These are phyloP conservation scores for Gallinago nigripennis DNA, from an alignment of 2,797 vertebrate genomes.

Conservation along the genomic window DNA sequence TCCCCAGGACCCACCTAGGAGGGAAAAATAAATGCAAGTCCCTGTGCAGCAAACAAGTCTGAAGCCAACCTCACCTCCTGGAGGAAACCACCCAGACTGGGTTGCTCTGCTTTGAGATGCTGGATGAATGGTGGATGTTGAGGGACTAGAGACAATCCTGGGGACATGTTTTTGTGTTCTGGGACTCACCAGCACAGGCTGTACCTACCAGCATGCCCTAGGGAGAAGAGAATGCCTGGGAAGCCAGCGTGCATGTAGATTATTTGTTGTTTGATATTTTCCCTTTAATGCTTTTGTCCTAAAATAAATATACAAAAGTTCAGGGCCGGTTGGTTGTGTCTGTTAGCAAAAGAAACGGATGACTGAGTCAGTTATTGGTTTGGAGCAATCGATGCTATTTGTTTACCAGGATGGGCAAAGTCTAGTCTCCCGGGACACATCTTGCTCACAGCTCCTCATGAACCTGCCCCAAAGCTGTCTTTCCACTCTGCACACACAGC, in stretches of 20 bases:
- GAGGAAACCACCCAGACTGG: not conserved
- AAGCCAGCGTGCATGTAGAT: not conserved
- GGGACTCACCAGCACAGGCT: not conserved
- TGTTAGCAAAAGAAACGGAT: not conserved
- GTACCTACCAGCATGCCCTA: not conserved
- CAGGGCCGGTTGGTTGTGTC: conserved; percentile 32
- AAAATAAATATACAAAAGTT: conserved; percentile 50
- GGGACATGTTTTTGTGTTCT: not conserved
- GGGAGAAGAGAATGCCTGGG: not conserved
- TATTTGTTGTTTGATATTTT: conserved; percentile 55
- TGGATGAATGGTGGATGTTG: not conserved
- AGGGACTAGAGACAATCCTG: not conserved
- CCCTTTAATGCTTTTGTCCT: conserved; percentile 4
- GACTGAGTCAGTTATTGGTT: conserved; percentile 15
- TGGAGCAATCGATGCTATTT: not conserved
- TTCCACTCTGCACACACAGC: not conserved
- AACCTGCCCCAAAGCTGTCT: not conserved
- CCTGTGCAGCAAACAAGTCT: not conserved
- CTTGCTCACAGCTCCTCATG: not conserved
- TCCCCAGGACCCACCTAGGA: not conserved
- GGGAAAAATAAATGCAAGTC: not conserved
- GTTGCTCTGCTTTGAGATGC: not conserved
- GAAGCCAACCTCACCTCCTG: not conserved
- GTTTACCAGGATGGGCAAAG: conserved; percentile 49
- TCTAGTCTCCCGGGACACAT: not conserved